These are phyloP conservation scores for Pangasianodon gigas DNA, from an alignment of 2,113 vertebrate species.

Conservation along the genomic window DNA sequence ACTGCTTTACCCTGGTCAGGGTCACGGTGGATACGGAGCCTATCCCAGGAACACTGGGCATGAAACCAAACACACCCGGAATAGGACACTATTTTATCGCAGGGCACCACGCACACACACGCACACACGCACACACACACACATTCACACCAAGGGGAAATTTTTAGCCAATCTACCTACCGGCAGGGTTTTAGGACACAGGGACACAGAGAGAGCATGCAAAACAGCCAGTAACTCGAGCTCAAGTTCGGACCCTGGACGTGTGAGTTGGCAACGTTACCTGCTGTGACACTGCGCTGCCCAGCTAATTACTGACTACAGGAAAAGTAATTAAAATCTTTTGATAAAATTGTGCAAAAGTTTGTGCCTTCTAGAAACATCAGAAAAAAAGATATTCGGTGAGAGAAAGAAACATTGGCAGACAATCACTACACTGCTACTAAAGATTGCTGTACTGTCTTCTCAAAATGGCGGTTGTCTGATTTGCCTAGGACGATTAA, in stretches of 20 bases:
- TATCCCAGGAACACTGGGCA: not conserved
- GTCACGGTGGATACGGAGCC: not conserved
- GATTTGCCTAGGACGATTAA: not conserved
- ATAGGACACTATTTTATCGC: not conserved
- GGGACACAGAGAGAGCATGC: not conserved
- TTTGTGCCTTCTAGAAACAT: not conserved
- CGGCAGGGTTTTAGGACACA: not conserved
- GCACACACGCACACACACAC: not conserved
- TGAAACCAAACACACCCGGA: not conserved
- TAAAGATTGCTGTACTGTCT: too few relatives aligned
- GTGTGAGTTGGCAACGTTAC: not conserved
- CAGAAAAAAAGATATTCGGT: not conserved
- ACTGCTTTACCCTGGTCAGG: not conserved
- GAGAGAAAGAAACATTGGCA: not conserved
- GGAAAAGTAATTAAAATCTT: not conserved
- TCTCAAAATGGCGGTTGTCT: not conserved
- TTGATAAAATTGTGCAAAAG: not conserved
- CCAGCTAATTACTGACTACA: not conserved
- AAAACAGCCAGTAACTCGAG: not conserved
- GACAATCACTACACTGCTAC: too few relatives aligned
- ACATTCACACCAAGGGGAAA: not conserved
- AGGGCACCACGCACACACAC: not conserved
- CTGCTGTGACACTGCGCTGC: not conserved
- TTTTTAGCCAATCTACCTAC: not conserved
- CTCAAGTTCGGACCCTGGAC: not conserved